These are phyloP conservation scores for Colletes collaris DNA, from an alignment of 2,888 invertebrate species.

Conservation along the genomic window DNA sequence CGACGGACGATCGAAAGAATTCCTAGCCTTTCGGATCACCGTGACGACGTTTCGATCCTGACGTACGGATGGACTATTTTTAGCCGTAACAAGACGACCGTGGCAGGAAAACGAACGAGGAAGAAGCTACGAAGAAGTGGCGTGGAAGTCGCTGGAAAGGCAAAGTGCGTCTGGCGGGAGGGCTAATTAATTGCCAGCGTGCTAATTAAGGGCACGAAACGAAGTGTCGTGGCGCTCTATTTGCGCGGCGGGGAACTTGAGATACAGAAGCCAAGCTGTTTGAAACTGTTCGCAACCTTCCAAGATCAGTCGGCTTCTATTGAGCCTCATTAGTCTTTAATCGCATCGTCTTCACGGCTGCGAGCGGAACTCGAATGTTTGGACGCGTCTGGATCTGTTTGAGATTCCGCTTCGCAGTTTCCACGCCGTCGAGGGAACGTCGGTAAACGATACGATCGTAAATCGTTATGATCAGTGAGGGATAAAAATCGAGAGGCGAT, in stretches of 20 bases:
- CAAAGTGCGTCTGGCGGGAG: conserved; percentile 28
- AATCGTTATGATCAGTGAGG: no score
- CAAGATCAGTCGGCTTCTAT: conserved; percentile 30
- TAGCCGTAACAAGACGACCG: conserved; percentile 39
- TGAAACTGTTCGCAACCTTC: conserved; percentile 37
- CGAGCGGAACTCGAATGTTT: conserved; percentile 16
- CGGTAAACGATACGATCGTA: no score
- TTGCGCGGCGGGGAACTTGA: conserved; percentile 1
- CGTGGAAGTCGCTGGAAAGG: conserved; percentile 34
- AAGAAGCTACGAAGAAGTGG: conserved; percentile 46
- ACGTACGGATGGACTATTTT: conserved; percentile 47
- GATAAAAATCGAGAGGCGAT: no score
- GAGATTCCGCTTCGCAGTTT: conserved; percentile 1
- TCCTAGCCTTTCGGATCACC: neutral
- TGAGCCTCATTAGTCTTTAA: conserved; percentile 42
- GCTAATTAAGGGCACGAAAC: conserved; percentile 59
- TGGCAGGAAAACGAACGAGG: conserved; percentile 25
- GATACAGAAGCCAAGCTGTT: conserved; percentile 33
- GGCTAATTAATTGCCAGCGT: conserved; percentile 61
- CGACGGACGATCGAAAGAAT: no score
- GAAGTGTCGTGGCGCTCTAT: conserved; percentile 49
- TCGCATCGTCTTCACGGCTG: conserved; percentile 26
- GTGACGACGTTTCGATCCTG: conserved; percentile 10
- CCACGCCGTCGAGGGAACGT: neutral
- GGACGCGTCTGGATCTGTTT: neutral